Base-by-base conservation (phyloP, 1,140 invertebrate species). In the Drosophila sulfurigaster region DNA sequence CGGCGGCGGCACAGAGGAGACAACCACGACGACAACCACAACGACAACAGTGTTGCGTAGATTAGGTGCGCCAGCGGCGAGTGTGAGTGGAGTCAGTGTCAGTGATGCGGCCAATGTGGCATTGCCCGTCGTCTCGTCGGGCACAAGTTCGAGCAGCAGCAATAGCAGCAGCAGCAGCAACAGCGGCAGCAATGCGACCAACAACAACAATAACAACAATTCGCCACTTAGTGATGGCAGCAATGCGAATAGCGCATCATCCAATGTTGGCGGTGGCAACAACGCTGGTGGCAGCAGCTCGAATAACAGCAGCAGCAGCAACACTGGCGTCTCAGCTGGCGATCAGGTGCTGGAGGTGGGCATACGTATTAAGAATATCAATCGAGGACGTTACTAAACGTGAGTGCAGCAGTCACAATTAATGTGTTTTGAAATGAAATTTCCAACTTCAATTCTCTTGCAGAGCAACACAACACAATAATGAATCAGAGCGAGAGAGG, bases 321-420 rank as follows among this genome's bases (percentile, higher is more conserved):
- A 51, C 63, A 74, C 57, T 16, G 75, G 45, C n/a, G 86, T 54
- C 8, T 59, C 41, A 71, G 58, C 74, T 70, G 68, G 52, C 10
- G 91, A 92, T 5, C 91, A 92, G 56, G 88, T 92, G 6, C 52
- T 92, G 20, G 91, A 92, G 46, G 91, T 92, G 43, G 91, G 91
- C 57, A 92, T 92, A 52, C 89, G 91, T 43, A 91, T 92, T 32
- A 92, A 92, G 66, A 92, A 91, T 52, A 81, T 92, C 10, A 92
- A 92, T 64, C 60, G 91, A 20, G 79, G 75, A 30, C 79, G 91
- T 15, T 92, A 82, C 63, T 92, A 82, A 69, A 45, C 13, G 6
- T 4, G 16, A 7, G 25, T 56, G 6, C 15, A 25, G 32, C 32
- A 32, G 5, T 32, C 32, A 32, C 32, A 32, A 32, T 32, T 32